Percentiles rank a stretch among this genome's conserved stretches.
Evolutionary conservation across 2,113 vertebrate genomes (phyloP).

Genomic region (Heliornis fulica): DNA sequence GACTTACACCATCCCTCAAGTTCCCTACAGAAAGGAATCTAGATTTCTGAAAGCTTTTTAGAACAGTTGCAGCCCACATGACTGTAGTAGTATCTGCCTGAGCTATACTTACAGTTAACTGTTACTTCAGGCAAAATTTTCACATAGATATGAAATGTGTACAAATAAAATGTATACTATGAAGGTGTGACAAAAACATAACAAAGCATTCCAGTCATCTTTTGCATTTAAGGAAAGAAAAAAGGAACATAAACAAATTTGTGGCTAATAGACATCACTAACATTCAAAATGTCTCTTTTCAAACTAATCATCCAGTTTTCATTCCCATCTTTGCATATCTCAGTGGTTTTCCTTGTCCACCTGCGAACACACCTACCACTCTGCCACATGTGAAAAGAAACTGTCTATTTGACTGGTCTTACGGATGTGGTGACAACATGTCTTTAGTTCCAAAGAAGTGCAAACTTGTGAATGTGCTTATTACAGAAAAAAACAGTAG

Average conservation of each 20-base stretch:
- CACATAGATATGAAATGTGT: background rate
- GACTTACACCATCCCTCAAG: background rate
- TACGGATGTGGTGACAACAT: background rate
- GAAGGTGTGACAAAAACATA: background rate
- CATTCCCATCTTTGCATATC: background rate
- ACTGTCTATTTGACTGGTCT: background rate
- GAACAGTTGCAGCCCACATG: background rate
- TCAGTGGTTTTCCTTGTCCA: background rate
- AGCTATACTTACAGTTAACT: background rate
- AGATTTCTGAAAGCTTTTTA: background rate
- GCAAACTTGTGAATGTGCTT: background rate
- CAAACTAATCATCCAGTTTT: background rate
- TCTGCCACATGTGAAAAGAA: background rate
- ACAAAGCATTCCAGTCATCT: background rate
- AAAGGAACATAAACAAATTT: background rate
- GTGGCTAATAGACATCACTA: background rate
- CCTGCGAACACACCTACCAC: background rate
- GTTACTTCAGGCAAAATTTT: background rate
- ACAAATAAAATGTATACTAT: background rate
- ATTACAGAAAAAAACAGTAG: background rate
- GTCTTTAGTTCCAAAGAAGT: background rate
- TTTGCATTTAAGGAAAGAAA: background rate
- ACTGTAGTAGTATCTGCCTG: background rate
- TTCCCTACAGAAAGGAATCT: background rate
- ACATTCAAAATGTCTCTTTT: background rate